Base-by-base conservation (phyloP, 2,113 vertebrate species). In the Holacanthus passer region DNA sequence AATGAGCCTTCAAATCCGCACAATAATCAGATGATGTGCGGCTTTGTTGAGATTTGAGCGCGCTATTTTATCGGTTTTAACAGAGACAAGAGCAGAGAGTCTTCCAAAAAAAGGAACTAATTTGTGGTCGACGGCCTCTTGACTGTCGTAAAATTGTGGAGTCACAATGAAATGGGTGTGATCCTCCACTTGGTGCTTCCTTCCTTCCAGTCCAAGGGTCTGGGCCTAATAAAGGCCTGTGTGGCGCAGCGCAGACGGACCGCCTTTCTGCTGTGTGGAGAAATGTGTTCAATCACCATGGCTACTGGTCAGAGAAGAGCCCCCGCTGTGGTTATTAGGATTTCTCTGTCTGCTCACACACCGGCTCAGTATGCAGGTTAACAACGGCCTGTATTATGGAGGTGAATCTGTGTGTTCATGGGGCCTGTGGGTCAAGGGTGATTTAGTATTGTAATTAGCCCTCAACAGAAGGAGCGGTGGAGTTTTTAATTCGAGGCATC, bases 281-380 rank as follows among this genome's bases (percentile, higher is more conserved):
- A 91, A 90, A 91, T 87, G 87, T 92, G 89, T 92, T 88, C 82
- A 85, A 87, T 92, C 93, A 86, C 86, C 88, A 89, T 93, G 91
- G 81, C 91, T 91, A 93, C 93, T 70, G 70, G 88, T 89, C 82
- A 82, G 88, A 89, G 81, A 66, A 85, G 85, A 91, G 75, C 88
- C 86, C 93, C 92, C 24, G 67, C 81, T 92, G 89, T 85, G 88
- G 85, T 89, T 92, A 88, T 92, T 88, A 90, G 87, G 84, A 84
- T 84, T 88, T 87, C 77, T 84, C 86, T 86, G 84, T 88, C 85
- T 87, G 79, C 83, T 82, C 62, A 58, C 77, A 81, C 86, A 89
- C 52, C 39, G 43, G 73, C 76, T 85, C 85, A 86, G 78, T 79
- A 65, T 84, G 82, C 79, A 90, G 82, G 85, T 89, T 89, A 85